Evolutionary conservation across 2,113 vertebrate species (phyloP).

Genomic region (Microcebus griseorufus): DNA sequence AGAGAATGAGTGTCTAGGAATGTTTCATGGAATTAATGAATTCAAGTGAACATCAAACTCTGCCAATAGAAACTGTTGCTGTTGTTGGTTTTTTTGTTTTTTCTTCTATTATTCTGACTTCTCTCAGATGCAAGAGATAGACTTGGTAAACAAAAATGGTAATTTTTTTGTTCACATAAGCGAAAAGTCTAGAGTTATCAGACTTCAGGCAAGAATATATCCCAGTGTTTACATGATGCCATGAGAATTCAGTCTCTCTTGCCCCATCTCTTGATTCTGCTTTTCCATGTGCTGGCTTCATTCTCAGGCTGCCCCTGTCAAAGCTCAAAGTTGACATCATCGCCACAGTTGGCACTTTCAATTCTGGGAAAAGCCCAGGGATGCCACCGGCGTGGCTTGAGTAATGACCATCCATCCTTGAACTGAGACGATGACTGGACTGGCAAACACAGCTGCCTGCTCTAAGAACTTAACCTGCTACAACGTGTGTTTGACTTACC

Average conservation of each 20-base stretch:
- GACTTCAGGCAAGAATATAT: neutral
- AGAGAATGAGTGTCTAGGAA: neutral
- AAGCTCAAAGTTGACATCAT: neutral
- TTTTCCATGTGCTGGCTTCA: neutral
- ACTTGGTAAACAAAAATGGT: neutral
- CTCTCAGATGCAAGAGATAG: neutral
- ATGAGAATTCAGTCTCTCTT: neutral
- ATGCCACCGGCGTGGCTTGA: neutral
- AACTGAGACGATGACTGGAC: neutral
- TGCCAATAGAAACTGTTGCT: neutral
- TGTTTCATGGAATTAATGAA: neutral
- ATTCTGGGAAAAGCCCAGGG: neutral
- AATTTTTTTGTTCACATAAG: neutral
- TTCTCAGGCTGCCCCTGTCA: neutral
- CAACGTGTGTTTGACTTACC: neutral
- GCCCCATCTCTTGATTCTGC: neutral
- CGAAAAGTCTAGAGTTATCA: neutral
- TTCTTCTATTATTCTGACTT: neutral
- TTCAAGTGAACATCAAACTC: neutral
- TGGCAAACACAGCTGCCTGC: neutral
- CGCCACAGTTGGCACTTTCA: too few relatives aligned
- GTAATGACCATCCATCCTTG: neutral
- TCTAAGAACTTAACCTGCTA: neutral
- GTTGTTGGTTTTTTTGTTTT: neutral
- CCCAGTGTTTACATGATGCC: neutral